Percentiles rank a stretch among this genome's conserved stretches.
Evolutionary conservation across 2,113 vertebrate genomes (phyloP).

Genomic region (Vimba vimba): DNA sequence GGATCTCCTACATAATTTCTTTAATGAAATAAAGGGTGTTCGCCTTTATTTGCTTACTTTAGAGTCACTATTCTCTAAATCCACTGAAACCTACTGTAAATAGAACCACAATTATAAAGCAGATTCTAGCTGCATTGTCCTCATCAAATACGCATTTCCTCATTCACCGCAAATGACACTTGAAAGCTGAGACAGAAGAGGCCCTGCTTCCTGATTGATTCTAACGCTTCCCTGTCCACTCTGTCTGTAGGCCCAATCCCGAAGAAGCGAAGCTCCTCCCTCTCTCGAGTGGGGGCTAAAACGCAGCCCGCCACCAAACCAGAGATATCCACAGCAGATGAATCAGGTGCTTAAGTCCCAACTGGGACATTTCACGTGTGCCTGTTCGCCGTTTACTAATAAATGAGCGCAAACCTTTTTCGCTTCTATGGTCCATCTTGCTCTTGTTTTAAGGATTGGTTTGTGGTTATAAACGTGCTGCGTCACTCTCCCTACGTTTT

Average conservation of each 20-base stretch:
- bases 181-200: slow-evolving; percentile 57
- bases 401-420: slow-evolving; percentile 56
- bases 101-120: not conserved
- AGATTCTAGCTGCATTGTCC: not conserved
- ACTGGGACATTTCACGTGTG: slow-evolving; percentile 35
- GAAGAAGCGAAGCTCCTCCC: slow-evolving; percentile 88
- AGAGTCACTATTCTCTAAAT: not conserved
- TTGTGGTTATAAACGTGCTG: not conserved
- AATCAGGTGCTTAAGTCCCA: slow-evolving; percentile 81
- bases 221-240: slow-evolving; percentile 64
- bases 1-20: not conserved
- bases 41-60: not conserved
- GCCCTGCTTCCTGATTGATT: slow-evolving; percentile 54
- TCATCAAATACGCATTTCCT: not conserved
- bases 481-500: not conserved
- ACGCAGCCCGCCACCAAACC: slow-evolving; percentile 71
- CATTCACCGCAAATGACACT: slow-evolving; percentile 48
- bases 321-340: slow-evolving; percentile 82
- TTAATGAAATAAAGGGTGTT: not conserved
- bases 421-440: not conserved
- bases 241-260: slow-evolving; percentile 80
- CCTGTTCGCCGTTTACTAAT: slow-evolving; percentile 52
- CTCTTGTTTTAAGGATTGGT: slow-evolving; percentile 26
- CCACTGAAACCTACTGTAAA: not conserved
- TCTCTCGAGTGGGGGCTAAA: slow-evolving; percentile 83